Base-by-base conservation (phyloP, 2,113 vertebrate genomes). In the Bucco capensis region DNA sequence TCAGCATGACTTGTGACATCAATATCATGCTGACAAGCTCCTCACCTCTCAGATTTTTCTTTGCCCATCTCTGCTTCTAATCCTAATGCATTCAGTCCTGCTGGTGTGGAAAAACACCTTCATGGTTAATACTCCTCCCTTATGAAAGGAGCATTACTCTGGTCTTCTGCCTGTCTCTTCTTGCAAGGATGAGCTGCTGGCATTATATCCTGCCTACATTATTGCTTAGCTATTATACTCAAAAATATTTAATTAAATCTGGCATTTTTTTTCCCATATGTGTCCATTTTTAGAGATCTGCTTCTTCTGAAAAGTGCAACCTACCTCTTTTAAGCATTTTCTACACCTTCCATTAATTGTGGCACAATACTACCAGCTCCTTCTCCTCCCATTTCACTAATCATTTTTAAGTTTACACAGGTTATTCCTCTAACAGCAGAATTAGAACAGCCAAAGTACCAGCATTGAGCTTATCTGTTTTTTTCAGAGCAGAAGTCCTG, bases 41-140 rank as follows among this genome's bases (percentile, higher is more conserved):
- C 84, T 92, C 80, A 89, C 86, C 71, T 89, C 86, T 87, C 58
- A 89, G 87, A 86, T 94, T 95, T 92, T 96, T 57, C 64, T 83
- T 92, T 92, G 75, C 91, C 79, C 54, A 80, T 89, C 67, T 94
- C 82, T 91, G 72, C 44, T 77, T 42, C 72, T 91, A 92, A 94
- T 95, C 88, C 85, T 89, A 88, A 89, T 80, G 81, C 58, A 38
- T 82, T 94, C 89, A 54, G 58, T 91, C 58, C 77, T 61, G 64
- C 82, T 95, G 85, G 27, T 77, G 85, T 93, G 74, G 81, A 76
- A 95, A 93, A 93, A 82, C 62, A 42, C 84, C 61, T 61, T 78
- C 80, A 33, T 93, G 86, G 86, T 93, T 92, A 96, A 83, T 93
- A 82, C 47, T 85, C 46, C 31, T 67, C 47, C 40, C 46, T 90